Conservation (phyloP, 1,140 invertebrate genomes). For the Reticulitermes speratus region DNA sequence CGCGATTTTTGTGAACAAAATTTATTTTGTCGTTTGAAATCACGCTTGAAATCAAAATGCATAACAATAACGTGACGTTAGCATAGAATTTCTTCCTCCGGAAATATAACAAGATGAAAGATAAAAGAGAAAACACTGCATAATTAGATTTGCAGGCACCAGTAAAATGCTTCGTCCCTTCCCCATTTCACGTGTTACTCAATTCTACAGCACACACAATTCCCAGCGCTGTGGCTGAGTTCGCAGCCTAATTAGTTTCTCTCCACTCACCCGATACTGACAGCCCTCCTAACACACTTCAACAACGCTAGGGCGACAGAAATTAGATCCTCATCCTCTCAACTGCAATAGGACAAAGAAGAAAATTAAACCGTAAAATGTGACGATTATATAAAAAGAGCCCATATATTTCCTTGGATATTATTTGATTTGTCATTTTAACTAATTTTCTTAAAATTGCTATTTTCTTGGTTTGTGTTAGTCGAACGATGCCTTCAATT, state of each 20-base stretch:
- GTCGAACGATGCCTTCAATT: too few relatives aligned
- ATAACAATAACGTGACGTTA: too few relatives aligned
- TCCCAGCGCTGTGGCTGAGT: neutral
- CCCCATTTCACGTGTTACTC: neutral
- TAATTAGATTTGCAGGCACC: neutral
- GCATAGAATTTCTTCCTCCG: too few relatives aligned
- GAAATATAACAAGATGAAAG: neutral
- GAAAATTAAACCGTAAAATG: neutral
- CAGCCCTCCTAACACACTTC: neutral
- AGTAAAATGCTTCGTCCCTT: neutral
- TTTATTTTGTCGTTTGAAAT: too few relatives aligned
- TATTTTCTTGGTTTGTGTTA: neutral
- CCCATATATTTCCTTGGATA: neutral
- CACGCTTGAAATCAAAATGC: too few relatives aligned
- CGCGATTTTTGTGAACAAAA: too few relatives aligned
- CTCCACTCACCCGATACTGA: neutral
- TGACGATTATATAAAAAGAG: constrained; percentile 11
- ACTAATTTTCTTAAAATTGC: neutral
- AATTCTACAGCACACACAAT: neutral
- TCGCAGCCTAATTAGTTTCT: neutral
- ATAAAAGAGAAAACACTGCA: neutral
- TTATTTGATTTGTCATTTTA: neutral
- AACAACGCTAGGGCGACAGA: neutral
- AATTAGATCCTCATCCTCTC: neutral
- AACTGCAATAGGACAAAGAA: neutral